Conservation (phyloP, 2,888 invertebrate species). For the Drosophila nr. perissopoda region DNA sequence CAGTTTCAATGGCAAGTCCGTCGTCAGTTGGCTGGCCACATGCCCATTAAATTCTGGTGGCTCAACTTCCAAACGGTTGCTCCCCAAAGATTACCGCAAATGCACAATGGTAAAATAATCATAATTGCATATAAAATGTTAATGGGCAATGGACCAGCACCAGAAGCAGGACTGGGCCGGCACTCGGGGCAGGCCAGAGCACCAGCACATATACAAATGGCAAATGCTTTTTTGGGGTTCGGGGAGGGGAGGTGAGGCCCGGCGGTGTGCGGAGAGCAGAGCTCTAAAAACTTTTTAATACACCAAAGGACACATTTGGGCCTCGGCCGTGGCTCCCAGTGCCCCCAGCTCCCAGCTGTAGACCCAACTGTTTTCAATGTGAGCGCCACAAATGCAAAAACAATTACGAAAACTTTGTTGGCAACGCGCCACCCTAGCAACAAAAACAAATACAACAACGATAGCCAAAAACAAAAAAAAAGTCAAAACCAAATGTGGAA, state of each 20-base stretch:
- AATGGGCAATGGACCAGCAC: conserved; percentile 77
- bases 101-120: conserved; percentile 82
- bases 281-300: conserved; percentile 78
- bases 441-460: conserved; percentile 28
- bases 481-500: conserved; percentile 73
- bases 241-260: conserved; percentile 1
- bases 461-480: conserved; percentile 28
- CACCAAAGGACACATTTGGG: conserved; percentile 81
- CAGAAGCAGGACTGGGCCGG: conserved; percentile 8
- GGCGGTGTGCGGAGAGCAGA: conserved; percentile 16
- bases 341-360: conserved; percentile 31
- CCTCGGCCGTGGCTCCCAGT: conserved; percentile 39
- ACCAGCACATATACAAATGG: conserved; percentile 17
- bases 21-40: conserved; percentile 37
- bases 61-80: conserved; percentile 61
- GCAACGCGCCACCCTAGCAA: conserved; percentile 59
- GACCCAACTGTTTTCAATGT: conserved; percentile 32
- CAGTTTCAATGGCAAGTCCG: conserved; percentile 37
- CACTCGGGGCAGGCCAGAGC: neutral
- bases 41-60: conserved; percentile 66
- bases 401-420: conserved; percentile 81
- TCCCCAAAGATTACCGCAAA: conserved; percentile 81
- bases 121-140: conserved; percentile 81
- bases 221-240: conserved; percentile 11
- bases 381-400: conserved; percentile 76